Evolutionary conservation across 2,113 vertebrate species (phyloP).

Genomic region (Scomber scombrus): DNA sequence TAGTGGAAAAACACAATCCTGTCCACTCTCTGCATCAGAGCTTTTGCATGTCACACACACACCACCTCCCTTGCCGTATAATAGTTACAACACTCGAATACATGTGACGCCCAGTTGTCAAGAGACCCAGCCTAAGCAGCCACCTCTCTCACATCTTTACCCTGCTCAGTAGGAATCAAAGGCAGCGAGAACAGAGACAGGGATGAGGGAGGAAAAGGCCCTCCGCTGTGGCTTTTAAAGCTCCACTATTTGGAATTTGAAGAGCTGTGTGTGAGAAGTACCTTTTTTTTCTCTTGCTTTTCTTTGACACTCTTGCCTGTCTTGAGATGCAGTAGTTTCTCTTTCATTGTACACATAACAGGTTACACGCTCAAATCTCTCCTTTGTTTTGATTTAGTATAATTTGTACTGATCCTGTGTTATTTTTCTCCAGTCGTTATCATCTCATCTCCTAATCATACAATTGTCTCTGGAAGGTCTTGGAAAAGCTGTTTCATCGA

Average conservation of each 20-base stretch:
- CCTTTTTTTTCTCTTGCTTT: background rate
- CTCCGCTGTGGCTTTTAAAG: conserved; percentile 37
- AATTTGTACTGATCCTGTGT: conserved; percentile 52
- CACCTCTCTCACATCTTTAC: conserved; percentile 55
- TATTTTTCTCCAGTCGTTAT: conserved; percentile 54
- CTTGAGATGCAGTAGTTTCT: background rate
- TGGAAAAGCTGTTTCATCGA: conserved; percentile 74
- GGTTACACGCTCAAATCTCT: background rate
- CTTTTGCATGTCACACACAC: background rate
- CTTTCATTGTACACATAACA: background rate
- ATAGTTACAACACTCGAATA: conserved; percentile 84
- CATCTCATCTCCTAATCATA: conserved; percentile 69
- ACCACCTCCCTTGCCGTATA: conserved; percentile 70
- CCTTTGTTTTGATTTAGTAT: conserved; percentile 75
- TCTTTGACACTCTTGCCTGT: background rate
- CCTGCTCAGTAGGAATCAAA: conserved; percentile 78
- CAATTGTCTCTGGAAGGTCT: conserved; percentile 33
- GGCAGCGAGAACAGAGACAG: conserved; percentile 49
- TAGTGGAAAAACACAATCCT: background rate
- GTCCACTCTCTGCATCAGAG: background rate
- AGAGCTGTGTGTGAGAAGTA: conserved; percentile 10
- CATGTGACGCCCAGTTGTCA: conserved; percentile 79
- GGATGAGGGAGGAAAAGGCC: conserved; percentile 26
- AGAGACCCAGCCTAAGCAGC: conserved; percentile 57
- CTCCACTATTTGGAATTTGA: conserved; percentile 40